Evolutionary conservation across 1,140 invertebrate species (phyloP).

Genomic region (Drosophila seguyi): DNA sequence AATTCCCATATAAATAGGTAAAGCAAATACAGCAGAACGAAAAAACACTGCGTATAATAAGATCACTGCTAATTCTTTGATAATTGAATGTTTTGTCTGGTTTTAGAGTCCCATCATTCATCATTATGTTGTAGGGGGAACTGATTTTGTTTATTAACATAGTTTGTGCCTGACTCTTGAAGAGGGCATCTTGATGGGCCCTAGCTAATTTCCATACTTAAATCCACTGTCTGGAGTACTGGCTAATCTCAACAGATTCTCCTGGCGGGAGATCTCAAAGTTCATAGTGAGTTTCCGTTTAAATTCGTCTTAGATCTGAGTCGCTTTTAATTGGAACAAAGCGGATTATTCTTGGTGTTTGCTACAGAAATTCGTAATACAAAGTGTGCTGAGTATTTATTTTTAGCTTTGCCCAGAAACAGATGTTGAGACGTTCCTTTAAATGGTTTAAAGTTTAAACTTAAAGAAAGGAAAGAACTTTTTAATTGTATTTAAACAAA

Average conservation of each 20-base stretch:
- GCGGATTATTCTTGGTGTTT: slow-evolving; percentile 3
- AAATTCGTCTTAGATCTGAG: slow-evolving; percentile 1
- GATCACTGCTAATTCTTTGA: slow-evolving; percentile 3
- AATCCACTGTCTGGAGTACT: slow-evolving; percentile 22
- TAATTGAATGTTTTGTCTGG: slow-evolving; percentile 24
- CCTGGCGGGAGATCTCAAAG: slow-evolving; percentile 13
- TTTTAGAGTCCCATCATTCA: neutral
- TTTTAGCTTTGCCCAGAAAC: slow-evolving; percentile 1
- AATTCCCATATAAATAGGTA: neutral
- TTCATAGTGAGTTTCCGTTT: neutral
- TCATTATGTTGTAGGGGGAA: slow-evolving; percentile 1
- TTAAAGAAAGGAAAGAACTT: neutral
- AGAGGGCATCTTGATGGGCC: slow-evolving; percentile 27
- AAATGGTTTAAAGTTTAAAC: neutral
- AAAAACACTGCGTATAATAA: neutral
- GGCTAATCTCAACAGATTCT: slow-evolving; percentile 23
- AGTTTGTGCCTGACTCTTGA: slow-evolving; percentile 8
- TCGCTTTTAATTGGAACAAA: slow-evolving; percentile 28
- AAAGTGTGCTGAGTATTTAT: neutral
- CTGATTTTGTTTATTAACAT: slow-evolving; percentile 19
- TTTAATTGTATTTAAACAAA: neutral
- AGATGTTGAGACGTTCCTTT: neutral
- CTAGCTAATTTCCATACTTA: slow-evolving; percentile 26
- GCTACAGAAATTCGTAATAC: neutral
- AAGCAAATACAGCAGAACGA: neutral